phyloP scores from a whole-genome alignment of 2,113 vertebrate species.

The Vimba vimba region DNA sequence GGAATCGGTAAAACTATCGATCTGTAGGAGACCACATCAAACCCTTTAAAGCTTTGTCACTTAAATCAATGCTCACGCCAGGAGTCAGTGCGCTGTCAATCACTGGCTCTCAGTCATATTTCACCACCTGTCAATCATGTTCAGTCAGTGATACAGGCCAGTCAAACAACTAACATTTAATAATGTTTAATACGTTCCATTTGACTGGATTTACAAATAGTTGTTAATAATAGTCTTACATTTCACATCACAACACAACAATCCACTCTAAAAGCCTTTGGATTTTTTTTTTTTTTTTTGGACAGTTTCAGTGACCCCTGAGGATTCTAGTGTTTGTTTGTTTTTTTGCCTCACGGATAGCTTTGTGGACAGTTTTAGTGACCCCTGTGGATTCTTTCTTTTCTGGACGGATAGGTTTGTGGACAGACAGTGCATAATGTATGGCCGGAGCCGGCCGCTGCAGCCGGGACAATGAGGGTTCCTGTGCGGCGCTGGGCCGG shows the following conservation, averaged over 20 bases:
- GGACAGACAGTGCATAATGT: constrained; percentile 87
- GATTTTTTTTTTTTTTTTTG: not conserved
- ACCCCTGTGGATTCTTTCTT: not conserved
- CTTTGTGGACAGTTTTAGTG: not conserved
- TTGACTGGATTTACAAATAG: no score
- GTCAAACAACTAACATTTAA: constrained; percentile 25
- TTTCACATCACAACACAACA: not conserved
- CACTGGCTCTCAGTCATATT: constrained; percentile 53
- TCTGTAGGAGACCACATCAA: not conserved
- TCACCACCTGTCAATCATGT: constrained; percentile 43
- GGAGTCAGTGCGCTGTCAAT: constrained; percentile 46
- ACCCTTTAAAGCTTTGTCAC: not conserved
- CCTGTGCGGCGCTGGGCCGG: constrained; percentile 90
- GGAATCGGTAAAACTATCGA: not conserved
- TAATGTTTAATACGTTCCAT: not conserved
- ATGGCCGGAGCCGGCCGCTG: constrained; percentile 84
- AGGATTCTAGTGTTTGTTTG: not conserved
- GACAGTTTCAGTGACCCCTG: not conserved
- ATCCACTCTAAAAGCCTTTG: not conserved
- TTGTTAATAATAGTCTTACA: no score
- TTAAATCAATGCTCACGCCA: constrained; percentile 56
- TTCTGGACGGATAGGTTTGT: constrained; percentile 56
- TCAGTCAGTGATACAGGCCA: constrained; percentile 68
- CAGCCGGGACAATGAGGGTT: constrained; percentile 96
- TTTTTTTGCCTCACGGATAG: no score